These are phyloP conservation scores for Otolemur crassicaudatus DNA, from an alignment of 2,797 vertebrate species.

Conservation along the genomic window DNA sequence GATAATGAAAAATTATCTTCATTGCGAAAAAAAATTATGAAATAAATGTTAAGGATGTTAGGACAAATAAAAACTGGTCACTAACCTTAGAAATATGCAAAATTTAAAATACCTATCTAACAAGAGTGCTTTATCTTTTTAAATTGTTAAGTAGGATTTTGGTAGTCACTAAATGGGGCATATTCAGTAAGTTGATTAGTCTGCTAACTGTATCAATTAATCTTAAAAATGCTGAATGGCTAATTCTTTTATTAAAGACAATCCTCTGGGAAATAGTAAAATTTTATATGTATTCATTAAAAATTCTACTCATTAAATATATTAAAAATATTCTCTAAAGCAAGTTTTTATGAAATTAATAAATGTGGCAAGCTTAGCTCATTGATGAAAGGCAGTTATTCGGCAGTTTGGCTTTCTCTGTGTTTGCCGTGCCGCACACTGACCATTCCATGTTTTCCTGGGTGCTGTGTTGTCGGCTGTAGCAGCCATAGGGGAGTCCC, in stretches of 20 bases:
- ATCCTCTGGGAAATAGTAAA: conserved; percentile 13
- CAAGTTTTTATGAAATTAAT: conserved; percentile 4
- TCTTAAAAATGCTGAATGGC: conserved; percentile 27
- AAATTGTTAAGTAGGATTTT: conserved; percentile 4
- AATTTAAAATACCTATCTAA: neutral
- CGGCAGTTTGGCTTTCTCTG: neutral
- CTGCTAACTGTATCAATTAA: neutral
- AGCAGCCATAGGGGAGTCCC: neutral
- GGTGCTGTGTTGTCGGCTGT: neutral
- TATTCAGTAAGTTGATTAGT: neutral
- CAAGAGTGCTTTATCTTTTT: conserved; percentile 29
- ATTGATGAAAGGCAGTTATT: neutral
- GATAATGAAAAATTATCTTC: conserved; percentile 27
- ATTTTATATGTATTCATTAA: neutral
- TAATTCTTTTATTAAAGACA: neutral
- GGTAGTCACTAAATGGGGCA: conserved; percentile 9
- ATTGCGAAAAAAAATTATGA: neutral
- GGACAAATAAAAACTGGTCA: conserved; percentile 45
- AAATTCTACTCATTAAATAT: conserved; percentile 20
- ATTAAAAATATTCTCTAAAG: neutral
- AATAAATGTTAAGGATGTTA: conserved; percentile 5
- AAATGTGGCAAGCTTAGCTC: neutral
- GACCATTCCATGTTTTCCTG: neutral
- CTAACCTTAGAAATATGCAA: conserved; percentile 16
- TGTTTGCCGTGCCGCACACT: neutral